Base-by-base conservation (phyloP, 1,140 invertebrate species). In the Drosophila orena region DNA sequence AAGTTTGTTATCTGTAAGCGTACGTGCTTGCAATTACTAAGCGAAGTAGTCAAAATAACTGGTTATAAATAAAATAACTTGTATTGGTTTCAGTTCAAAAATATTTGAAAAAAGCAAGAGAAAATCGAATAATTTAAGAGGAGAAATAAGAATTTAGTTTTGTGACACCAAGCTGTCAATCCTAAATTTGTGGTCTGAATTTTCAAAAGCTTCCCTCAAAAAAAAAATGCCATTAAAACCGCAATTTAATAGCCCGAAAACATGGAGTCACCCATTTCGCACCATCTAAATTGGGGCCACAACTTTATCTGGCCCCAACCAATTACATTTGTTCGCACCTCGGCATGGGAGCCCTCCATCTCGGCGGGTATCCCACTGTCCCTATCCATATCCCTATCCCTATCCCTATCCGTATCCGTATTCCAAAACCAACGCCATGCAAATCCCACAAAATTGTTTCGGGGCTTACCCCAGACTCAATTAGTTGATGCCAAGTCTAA, bases 281-380 rank as follows among this genome's bases (percentile, higher is more conserved):
- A 52, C 8, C 14, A 37, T 40, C 22, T 50, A 50, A 50, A 64
- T 35, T 37, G 64, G 14, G 24, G 38, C 42, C 56, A 59, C 54
- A 38, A 59, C 59, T 62, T 49, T 64, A 66, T 66, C 58, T 64
- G 22, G 46, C n/a, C 44, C 49, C 46, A 38, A 15, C 59, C 64
- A 68, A 68, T 68, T 65, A 68, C 61, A 65, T 65, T 68, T 37
- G 64, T 68, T 68, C 46, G 60, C 64, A 68, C 64, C 46, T 68
- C 60, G 7, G 24, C 22, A 35, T 11, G 56, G 6, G 49, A 15
- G 27, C 12, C 30, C 49, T 35, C 30, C 30, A 52, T 20, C 30
- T 7, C 15, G 55, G 7, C 10, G 55, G 27, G 42, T n/a, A 59
- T 22, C n/a, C 30, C 49, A 10, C 46, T 7, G 17, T 34, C 47